phyloP scores from a whole-genome alignment of 2,797 vertebrate species.

The Discoglossus pictus region DNA sequence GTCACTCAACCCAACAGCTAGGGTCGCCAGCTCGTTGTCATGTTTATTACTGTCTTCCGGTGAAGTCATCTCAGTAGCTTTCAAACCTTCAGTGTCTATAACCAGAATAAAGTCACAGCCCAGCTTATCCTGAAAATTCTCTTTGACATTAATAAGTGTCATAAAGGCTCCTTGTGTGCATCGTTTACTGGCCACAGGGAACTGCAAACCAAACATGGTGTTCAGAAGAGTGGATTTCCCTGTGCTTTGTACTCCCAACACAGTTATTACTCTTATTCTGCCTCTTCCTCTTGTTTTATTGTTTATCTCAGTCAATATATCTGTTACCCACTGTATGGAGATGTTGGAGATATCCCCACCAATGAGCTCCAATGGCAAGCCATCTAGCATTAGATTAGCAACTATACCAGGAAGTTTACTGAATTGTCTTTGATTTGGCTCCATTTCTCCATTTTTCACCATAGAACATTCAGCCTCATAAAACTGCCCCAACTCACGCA shows the following conservation, averaged over 20 bases:
- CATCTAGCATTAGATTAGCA: constrained; percentile 73
- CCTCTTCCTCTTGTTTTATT: constrained; percentile 50
- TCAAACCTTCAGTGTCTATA: constrained; percentile 69
- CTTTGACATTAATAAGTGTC: constrained; percentile 65
- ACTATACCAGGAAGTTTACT: constrained; percentile 70
- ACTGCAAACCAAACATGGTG: constrained; percentile 72
- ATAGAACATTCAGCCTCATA: constrained; percentile 73
- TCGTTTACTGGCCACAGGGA: constrained; percentile 62
- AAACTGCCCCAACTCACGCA: constrained; percentile 78
- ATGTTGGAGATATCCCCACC: constrained; percentile 76
- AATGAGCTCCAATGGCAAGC: constrained; percentile 77
- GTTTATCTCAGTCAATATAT: constrained; percentile 71
- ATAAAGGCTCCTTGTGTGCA: constrained; percentile 66
- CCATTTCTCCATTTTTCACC: constrained; percentile 53
- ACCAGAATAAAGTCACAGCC: constrained; percentile 67
- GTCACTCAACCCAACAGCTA: constrained; percentile 66
- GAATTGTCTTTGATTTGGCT: constrained; percentile 56
- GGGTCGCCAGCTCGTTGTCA: constrained; percentile 63
- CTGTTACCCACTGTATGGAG: constrained; percentile 70
- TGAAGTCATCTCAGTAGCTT: constrained; percentile 53
- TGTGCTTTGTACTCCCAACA: constrained; percentile 64
- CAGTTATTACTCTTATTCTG: constrained; percentile 69
- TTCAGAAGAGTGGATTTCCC: constrained; percentile 72
- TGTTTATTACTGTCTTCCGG: constrained; percentile 58
- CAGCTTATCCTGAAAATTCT: constrained; percentile 66